phyloP scores from a whole-genome alignment of 2,113 vertebrate species.

The Chitala chitala region DNA sequence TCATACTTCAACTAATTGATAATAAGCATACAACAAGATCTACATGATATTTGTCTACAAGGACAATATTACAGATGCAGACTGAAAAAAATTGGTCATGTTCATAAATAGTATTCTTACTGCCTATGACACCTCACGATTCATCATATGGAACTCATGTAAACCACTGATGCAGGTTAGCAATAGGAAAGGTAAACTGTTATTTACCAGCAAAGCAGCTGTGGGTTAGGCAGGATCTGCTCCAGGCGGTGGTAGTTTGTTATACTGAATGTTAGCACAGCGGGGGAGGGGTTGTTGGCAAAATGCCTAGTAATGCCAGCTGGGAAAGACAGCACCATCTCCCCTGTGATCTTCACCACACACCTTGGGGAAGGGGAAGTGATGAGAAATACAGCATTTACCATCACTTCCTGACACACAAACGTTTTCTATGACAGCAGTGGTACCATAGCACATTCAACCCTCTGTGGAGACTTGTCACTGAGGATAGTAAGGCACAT shows the following conservation, averaged over 20 bases:
- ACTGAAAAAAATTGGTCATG: not conserved
- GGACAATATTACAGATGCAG: not conserved
- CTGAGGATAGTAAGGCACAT: not conserved
- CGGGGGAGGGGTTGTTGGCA: constrained; percentile 81
- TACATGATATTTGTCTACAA: not conserved
- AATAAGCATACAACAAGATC: too few relatives aligned
- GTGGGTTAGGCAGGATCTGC: constrained; percentile 93
- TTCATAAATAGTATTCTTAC: not conserved
- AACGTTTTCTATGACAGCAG: not conserved
- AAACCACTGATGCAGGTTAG: constrained; percentile 7
- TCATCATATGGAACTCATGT: too few relatives aligned
- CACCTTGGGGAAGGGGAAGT: constrained; percentile 63
- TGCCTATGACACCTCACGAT: too few relatives aligned
- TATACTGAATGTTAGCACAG: constrained; percentile 85
- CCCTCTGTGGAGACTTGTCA: not conserved
- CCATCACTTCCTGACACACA: constrained; percentile 2
- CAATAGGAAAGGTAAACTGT: not conserved
- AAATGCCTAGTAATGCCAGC: constrained; percentile 95
- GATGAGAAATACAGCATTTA: constrained; percentile 15
- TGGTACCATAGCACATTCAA: not conserved
- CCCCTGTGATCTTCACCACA: constrained; percentile 92
- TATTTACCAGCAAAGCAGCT: constrained; percentile 92
- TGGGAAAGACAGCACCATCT: constrained; percentile 95
- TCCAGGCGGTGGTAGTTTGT: constrained; percentile 87
- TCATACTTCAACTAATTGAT: too few relatives aligned